Evolutionary conservation across 2,888 invertebrate genomes (phyloP), one percentile per base, ranked within the genome.

Genomic region (Sarcophaga carnaria): DNA sequence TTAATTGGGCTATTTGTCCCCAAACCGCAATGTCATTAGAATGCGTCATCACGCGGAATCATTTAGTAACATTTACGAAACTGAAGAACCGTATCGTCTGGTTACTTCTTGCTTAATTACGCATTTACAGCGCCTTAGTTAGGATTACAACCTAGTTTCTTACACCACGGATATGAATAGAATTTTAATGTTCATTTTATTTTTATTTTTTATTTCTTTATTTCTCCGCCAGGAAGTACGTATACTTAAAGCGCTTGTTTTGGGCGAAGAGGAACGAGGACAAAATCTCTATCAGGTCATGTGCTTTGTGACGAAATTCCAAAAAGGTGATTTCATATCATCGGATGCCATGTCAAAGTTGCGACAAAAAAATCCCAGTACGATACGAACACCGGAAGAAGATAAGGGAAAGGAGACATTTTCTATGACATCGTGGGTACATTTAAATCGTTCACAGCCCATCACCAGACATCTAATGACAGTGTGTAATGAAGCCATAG

Each of bases 281-380:
- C 97, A 98, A 93, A 96, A 95, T 90, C 97, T 97, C 88, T 96
- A 97, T 92, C 98, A 98, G 94, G 97, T 97, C 6, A 95, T 98
- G 94, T 99, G 99, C 93, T 98, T 98, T 93, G 96, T 98, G 14
- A 97, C 97, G 79, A 97, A 97, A 92, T 97, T 98, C 90, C 96
- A 96, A 79, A 98, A 97, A 94, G 97, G 97, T 89, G 98, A 98
- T 91, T 99, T 98, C 92, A 98, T 99, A 91, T 97, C 98, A 5
- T 97, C 98, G 5, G 99, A 99, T 94, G 98, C 98, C 25, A 98
- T 99, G 98, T 97, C 98, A 59, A 99, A 99, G 93, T 94, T 99
- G 75, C 95, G 98, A 93, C 99, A 99, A 94, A 95, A 95, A 94
- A 98, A 98, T 94, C 97, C 97, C 5, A 97, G 97, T 84, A 97